A percentile compares a stretch with the other conserved stretches of the same genome.
Evolutionary conservation across 1,140 invertebrate genomes (phyloP).

Genomic region (Saccostrea cuccullata): DNA sequence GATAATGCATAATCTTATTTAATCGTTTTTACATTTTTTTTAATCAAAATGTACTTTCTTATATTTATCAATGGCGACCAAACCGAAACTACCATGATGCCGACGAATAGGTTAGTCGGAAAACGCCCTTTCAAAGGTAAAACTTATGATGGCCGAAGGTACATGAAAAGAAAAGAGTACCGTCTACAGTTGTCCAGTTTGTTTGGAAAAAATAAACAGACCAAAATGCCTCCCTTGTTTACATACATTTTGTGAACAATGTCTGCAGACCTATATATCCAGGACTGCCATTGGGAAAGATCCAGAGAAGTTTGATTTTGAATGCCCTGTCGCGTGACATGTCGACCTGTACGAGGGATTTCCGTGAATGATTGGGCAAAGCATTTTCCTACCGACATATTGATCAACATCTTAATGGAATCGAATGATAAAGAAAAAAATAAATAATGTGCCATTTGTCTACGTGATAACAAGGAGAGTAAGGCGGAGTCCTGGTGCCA

Average conservation of each 20-base stretch:
- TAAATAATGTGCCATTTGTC: not conserved
- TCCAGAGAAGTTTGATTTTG: not conserved
- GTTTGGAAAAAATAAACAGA: not conserved
- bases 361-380: not conserved
- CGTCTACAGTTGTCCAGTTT: not conserved
- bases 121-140: too few species aligned
- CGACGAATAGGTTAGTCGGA: too few species aligned
- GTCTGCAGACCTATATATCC: not conserved
- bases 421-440: not conserved
- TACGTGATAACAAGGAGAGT: not conserved
- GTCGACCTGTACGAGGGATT: not conserved
- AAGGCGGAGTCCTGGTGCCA: slow-evolving; percentile 1
- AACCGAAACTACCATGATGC: too few species aligned
- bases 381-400: not conserved
- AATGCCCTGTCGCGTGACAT: not conserved
- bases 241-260: not conserved
- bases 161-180: too few species aligned
- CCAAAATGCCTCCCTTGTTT: not conserved
- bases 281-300: not conserved
- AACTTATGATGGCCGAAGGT: too few species aligned
- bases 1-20: too few species aligned
- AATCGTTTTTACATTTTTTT: too few species aligned
- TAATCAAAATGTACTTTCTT: too few species aligned
- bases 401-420: not conserved
- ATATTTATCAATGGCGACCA: too few species aligned